Percentiles rank a stretch among this genome's conserved stretches.
Conservation (phyloP, 2,797 vertebrate species). For the Scyliorhinus canicula region DNA sequence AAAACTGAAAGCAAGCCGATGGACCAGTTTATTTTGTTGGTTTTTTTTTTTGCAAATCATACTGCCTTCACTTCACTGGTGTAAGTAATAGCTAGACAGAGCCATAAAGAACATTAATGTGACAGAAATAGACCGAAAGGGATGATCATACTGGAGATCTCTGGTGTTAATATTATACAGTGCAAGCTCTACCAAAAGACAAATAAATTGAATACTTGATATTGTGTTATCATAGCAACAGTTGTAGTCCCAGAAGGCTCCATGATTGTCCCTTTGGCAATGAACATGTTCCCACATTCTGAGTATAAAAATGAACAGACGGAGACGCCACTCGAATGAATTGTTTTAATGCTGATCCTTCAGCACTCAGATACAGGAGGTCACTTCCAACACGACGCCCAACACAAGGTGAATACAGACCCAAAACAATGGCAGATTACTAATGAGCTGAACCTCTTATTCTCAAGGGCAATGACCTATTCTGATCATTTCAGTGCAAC, state of each 20-base stretch:
- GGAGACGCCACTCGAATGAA: slow-evolving; percentile 52
- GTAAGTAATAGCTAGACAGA: slow-evolving; percentile 7
- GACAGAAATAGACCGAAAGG: background rate
- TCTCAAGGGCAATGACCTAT: slow-evolving; percentile 52
- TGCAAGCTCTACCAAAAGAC: slow-evolving; percentile 47
- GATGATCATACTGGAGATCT: background rate
- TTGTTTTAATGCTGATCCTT: slow-evolving; percentile 46
- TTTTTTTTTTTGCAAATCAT: background rate
- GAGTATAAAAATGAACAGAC: slow-evolving; percentile 42
- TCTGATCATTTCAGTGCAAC: slow-evolving; percentile 47
- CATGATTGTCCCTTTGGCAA: slow-evolving; percentile 26
- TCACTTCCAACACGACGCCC: slow-evolving; percentile 52
- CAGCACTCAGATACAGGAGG: slow-evolving; percentile 44
- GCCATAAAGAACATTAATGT: background rate
- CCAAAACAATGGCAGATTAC: slow-evolving; percentile 57
- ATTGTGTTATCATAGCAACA: slow-evolving; percentile 57
- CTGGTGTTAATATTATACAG: slow-evolving; percentile 19
- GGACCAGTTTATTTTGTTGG: background rate
- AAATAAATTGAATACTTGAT: slow-evolving; percentile 63
- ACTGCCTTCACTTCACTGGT: background rate
- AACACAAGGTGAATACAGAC: slow-evolving; percentile 51
- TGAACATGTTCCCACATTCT: slow-evolving; percentile 36
- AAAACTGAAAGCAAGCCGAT: slow-evolving; percentile 19
- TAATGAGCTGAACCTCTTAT: slow-evolving; percentile 55
- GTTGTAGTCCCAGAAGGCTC: slow-evolving; percentile 52